These are phyloP conservation scores for Drosophila pruinosa DNA, from an alignment of 1,140 invertebrate genomes.

Conservation along the genomic window DNA sequence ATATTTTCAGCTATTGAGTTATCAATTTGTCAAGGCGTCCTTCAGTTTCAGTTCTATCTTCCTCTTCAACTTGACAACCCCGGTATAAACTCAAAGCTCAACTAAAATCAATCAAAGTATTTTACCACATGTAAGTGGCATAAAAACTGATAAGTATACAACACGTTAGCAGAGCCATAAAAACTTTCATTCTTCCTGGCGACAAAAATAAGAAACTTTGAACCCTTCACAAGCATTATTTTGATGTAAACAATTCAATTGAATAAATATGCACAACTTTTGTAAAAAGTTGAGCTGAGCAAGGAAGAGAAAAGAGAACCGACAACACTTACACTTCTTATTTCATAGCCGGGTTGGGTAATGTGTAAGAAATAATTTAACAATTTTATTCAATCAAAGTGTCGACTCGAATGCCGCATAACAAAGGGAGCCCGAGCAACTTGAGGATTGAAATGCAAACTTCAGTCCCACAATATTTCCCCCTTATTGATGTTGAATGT, in stretches of 20 bases:
- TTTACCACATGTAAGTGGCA: constrained; percentile 24
- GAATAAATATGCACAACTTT: constrained; percentile 60
- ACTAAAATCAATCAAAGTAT: constrained; percentile 57
- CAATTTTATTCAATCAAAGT: constrained; percentile 70
- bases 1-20: not conserved
- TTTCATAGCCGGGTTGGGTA: constrained; percentile 3
- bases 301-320: not conserved
- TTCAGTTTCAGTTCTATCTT: not conserved
- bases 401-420: constrained; percentile 41
- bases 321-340: constrained; percentile 33
- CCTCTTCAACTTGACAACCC: not conserved
- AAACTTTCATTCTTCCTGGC: constrained; percentile 28
- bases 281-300: constrained; percentile 5
- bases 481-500: constrained; percentile 17
- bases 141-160: constrained; percentile 59
- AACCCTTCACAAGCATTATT: constrained; percentile 58
- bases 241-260: constrained; percentile 73
- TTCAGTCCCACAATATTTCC: not conserved
- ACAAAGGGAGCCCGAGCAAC: constrained; percentile 19
- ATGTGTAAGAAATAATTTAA: constrained; percentile 61
- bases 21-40: constrained; percentile 37
- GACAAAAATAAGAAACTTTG: constrained; percentile 34
- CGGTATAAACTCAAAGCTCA: not conserved
- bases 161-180: constrained; percentile 45
- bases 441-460: constrained; percentile 16